Base-by-base conservation (phyloP, 35 echinoderm and acorn worm species). In the Apostichopus californicus region DNA sequence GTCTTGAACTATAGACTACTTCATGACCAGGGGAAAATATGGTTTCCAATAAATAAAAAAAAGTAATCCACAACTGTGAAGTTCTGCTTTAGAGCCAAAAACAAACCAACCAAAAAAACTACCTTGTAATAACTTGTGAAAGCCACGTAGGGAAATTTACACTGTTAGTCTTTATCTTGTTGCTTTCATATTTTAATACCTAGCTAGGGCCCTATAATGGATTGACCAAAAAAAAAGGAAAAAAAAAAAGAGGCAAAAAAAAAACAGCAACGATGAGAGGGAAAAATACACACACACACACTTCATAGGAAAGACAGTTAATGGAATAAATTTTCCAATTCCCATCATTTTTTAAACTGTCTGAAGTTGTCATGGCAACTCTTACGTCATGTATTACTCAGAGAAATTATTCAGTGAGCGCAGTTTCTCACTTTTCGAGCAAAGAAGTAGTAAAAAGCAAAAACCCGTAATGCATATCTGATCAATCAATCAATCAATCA, bases 331-430 rank as follows among this genome's bases (percentile, higher is more conserved):
- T 85, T 59, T 59, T 59, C 57, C 17, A 56, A 85, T 59, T 85
- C 17, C 81, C 55, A 55, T 85, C 81, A 85, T 85, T 85, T 85
- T 85, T 85, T 59, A 57, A 85, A 85, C 81, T 85, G 71, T 22
- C 81, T 85, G 81, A 56, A 85, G 81, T 85, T 59, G 55, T 52
- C 81, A 85, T 85, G 81, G 56, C 81, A 58, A 85, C 81, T 85
- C 81, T 85, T 85, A 85, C 81, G 81, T 85, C 81, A 85, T 85
- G 55, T 58, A 85, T 85, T 85, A 85, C 81, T 85, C 81, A 85
- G 55, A 58, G 81, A 85, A 85, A 75, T 85, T 85, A 58, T 85
- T 85, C 81, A 85, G 81, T 22, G 57, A 58, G 81, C 55, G 54
- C n/a, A 59, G 57, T 85, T 46, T 85, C 81, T 63, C 81, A 85